Base-by-base conservation (phyloP, 2,797 vertebrate species). In the Dromococcyx pavoninus region DNA sequence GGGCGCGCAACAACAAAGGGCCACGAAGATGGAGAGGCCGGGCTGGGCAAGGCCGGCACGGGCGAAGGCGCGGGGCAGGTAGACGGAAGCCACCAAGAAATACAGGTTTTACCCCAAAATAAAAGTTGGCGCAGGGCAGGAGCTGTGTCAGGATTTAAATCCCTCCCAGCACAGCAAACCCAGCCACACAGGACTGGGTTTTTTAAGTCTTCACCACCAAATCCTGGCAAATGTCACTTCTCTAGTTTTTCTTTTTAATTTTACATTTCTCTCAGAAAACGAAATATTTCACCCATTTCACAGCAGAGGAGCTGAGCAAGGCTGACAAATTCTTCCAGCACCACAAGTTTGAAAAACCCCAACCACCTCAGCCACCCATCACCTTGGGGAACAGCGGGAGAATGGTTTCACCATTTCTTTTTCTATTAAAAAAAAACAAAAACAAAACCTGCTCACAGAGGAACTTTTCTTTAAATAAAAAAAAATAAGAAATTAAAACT, bases 1-100 rank as follows among this genome's bases (percentile, higher is more conserved):
- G 30, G 11, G 58, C 53, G 18, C 9, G 9, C 70, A 72, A 91
- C 91, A 93, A 94, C 89, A 95, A 94, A 95, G 92, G 92, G 94
- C 66, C 89, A 81, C 73, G 89, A 28, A 48, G 80, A 79, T 86
- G 94, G 91, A 70, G 88, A 77, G 66, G 62, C 17, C 21, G 33
- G 50, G 81, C 41, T 5, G 78, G 58, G 82, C 43, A 21, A 19
- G 70, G 74, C 57, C 13, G 14, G 41, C 2, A 66, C 4, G 8
- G 62, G 43, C 8, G 27, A 85, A 53, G 70, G 7, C 4, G 7
- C 11, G 57, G 2, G 30, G 61, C 77, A 57, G 61, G 66, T 41
- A 37, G 32, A 37, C 2, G 44, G 51, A 69, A n/a, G 60, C 1
- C 2, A 1, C 7, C 46, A 27, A 32, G 18, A 72, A 50, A 37